phyloP scores from a whole-genome alignment of 1,140 invertebrate species.

The Papilio glaucus region DNA sequence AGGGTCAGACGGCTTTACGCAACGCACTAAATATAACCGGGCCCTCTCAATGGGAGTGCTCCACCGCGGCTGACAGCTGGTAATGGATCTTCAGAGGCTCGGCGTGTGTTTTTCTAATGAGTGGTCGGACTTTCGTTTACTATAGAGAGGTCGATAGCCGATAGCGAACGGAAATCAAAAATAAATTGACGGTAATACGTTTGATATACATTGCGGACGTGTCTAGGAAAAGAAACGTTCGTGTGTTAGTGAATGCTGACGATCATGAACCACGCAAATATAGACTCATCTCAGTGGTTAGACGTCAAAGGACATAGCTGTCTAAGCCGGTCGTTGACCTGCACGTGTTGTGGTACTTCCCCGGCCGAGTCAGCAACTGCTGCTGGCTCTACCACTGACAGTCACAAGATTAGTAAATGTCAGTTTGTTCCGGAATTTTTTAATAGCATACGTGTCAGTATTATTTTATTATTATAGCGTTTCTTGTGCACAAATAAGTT shows the following conservation, averaged over 20 bases:
- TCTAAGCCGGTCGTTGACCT: too few species aligned
- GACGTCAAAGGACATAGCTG: too few species aligned
- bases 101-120: conserved; percentile 19
- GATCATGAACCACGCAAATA: too few species aligned
- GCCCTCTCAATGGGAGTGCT: conserved; percentile 50
- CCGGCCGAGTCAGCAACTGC: too few species aligned
- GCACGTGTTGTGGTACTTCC: too few species aligned
- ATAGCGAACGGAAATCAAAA: not conserved
- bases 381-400: too few species aligned
- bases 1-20: conserved; percentile 53
- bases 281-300: too few species aligned
- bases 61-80: conserved; percentile 18
- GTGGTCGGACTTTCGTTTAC: not conserved
- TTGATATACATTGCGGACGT: not conserved
- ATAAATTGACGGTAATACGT: not conserved
- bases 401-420: too few species aligned
- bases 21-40: conserved; percentile 52
- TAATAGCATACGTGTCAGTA: too few species aligned
- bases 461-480: too few species aligned
- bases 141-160: not conserved
- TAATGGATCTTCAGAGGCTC: conserved; percentile 22
- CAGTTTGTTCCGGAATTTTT: too few species aligned
- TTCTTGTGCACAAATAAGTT: too few species aligned
- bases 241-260: not conserved
- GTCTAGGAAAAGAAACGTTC: not conserved